Base-by-base conservation (phyloP, 2,888 invertebrate species). In the Pinctada fucata region DNA sequence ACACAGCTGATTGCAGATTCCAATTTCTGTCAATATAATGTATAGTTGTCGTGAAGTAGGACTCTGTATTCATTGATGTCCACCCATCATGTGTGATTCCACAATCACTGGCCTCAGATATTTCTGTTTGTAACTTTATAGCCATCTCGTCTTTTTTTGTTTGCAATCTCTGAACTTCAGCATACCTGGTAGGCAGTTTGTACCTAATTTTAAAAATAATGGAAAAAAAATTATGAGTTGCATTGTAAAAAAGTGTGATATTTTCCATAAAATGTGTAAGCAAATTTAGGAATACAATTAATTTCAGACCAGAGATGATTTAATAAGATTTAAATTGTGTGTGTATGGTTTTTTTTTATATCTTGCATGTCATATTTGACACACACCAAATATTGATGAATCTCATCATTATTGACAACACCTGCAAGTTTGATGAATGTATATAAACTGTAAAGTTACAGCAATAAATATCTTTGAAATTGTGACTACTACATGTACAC, bases 21-120 rank as follows among this genome's bases (percentile, higher is more conserved):
- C 77, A 72, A 50, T 58, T n/a, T 52, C 10, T 52, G 66, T 66
- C 49, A 45, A 77, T 77, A 51, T 45, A 77, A 47, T 72, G 77
- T 4, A 66, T 45, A 4, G 72, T 77, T 47, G 72, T 72, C 2
- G 72, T 72, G 16, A 47, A 52, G 47, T 45, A 77, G 2, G 51
- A 66, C 45, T 72, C 72, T 2, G 77, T 72, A 10, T 65, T 72
- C n/a, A 72, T 13, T 10, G 64, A 64, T 2, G 77, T 77, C 77
- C 77, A 77, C 1, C 72, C 67, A 51, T 77, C 77, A 49, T 70
- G 70, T 3, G 49, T 70, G 4, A 70, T 51, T 48, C 6, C 58
- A 52, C 58, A 52, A 10, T 52, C 6, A 52, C 5, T 52, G 5
- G 58, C 58, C 58, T 52, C 58, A 52, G 58, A 52, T 52, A 52